Evolutionary conservation across 2,113 vertebrate species (phyloP).

Genomic region (Urocitellus parryii): DNA sequence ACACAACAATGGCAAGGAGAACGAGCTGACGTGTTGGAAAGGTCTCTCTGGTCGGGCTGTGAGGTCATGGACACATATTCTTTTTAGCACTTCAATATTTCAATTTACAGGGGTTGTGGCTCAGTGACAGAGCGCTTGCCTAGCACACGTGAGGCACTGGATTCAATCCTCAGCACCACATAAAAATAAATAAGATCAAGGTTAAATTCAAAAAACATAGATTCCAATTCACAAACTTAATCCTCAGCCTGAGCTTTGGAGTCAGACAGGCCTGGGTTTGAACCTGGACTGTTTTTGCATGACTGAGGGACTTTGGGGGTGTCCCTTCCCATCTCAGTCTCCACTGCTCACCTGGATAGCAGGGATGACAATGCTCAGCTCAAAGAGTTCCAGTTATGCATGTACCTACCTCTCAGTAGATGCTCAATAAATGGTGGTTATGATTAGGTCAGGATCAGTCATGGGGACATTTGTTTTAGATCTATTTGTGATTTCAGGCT

Average conservation of each 20-base stretch:
- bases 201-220: too few relatives aligned
- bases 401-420: background rate
- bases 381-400: rapidly evolving
- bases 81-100: background rate
- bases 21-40: rapidly evolving
- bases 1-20: too few relatives aligned
- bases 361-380: background rate
- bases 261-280: background rate
- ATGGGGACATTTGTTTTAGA: background rate
- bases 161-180: too few relatives aligned
- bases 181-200: too few relatives aligned
- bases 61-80: background rate
- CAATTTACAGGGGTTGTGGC: too few relatives aligned
- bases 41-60: rapidly evolving
- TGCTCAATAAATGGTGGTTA: background rate
- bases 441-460: background rate
- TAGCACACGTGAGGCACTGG: too few relatives aligned
- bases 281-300: background rate
- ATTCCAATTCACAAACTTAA: background rate
- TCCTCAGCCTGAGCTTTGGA: background rate
- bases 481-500: background rate
- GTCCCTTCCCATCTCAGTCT: background rate
- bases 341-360: background rate
- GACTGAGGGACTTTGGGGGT: background rate
- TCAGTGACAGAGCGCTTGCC: too few relatives aligned